These are phyloP conservation scores for Gambusia yucatana DNA, from an alignment of 2,797 vertebrate genomes.

Conservation along the genomic window DNA sequence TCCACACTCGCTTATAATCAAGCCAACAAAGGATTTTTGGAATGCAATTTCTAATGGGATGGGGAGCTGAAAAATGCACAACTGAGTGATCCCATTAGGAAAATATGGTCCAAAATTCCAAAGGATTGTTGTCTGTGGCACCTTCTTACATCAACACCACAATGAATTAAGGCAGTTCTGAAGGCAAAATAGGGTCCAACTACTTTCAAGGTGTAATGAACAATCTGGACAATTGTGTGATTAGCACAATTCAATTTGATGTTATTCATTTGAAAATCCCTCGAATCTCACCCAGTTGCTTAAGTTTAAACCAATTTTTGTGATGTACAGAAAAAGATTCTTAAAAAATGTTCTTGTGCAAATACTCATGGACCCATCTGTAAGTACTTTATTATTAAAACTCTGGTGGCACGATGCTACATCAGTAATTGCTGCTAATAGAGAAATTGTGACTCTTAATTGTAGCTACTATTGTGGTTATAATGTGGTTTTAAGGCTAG, in stretches of 20 bases:
- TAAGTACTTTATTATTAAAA: constrained; percentile 80
- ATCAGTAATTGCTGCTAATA: constrained; percentile 67
- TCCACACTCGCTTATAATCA: not conserved
- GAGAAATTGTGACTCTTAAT: constrained; percentile 68
- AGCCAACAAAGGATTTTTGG: not conserved
- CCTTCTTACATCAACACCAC: not conserved
- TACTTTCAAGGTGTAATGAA: not conserved
- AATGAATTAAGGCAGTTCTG: not conserved
- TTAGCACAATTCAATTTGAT: not conserved
- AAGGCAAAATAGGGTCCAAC: not conserved
- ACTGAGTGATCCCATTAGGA: not conserved
- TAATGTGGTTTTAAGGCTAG: constrained; percentile 76
- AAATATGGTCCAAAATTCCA: not conserved
- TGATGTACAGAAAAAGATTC: not conserved
- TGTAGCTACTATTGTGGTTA: constrained; percentile 73
- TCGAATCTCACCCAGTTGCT: not conserved
- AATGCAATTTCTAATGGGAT: not conserved
- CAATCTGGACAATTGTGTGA: not conserved
- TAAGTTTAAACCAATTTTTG: not conserved
- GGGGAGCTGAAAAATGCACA: not conserved
- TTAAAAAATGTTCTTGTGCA: not conserved
- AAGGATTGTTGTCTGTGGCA: not conserved
- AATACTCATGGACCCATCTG: constrained; percentile 12
- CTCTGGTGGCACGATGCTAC: constrained; percentile 82
- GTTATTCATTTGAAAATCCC: not conserved